Evolutionary conservation across 2,113 vertebrate genomes (phyloP), one percentile per base, ranked within the genome.

Genomic region (Gila orcuttii): DNA sequence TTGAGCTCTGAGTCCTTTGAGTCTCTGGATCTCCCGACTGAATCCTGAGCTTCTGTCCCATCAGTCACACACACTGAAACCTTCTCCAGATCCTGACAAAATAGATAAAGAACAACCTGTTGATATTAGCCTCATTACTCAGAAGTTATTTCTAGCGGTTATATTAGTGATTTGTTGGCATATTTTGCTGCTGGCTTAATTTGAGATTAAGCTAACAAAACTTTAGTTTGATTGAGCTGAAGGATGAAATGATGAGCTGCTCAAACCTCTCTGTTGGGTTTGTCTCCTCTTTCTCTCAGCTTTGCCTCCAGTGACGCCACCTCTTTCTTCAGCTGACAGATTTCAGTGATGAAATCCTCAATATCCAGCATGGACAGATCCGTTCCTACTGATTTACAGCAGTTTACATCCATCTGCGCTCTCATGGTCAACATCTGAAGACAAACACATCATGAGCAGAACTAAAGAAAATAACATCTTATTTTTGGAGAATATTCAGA

Each of bases 301-400:
- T 28, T 28, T 28, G 28, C 28, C 28, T 28, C 1, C 28, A 28
- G 28, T 28, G 28, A 28, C 28, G 28, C 28, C 28, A 28, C 28
- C 28, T 28, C 28, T 28, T 28, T 28, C 28, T 28, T 28, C 28
- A 28, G 28, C 28, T 28, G 28, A 28, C 28, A 28, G 28, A 28
- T 28, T 28, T 28, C 28, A 28, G 28, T 28, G 28, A 28, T 28
- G 28, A 28, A 28, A 28, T 28, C 28, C 28, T 28, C 28, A 28
- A 28, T 28, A 28, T 28, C 33, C 57, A 62, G 55, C 55, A 62
- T 64, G 78, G 78, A 80, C 33, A 80, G 78, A 80, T 80, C 78
- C n/a, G 78, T 80, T 80, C 78, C 78, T 80, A 80, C 57, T 42
- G 78, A 80, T 62, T 80, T 62, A 80, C 78, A 80, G 57, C 57